A percentile compares a stretch with the other conserved stretches of the same genome.
Conservation (phyloP, 2,113 vertebrate genomes). For the Piaya cayana region DNA sequence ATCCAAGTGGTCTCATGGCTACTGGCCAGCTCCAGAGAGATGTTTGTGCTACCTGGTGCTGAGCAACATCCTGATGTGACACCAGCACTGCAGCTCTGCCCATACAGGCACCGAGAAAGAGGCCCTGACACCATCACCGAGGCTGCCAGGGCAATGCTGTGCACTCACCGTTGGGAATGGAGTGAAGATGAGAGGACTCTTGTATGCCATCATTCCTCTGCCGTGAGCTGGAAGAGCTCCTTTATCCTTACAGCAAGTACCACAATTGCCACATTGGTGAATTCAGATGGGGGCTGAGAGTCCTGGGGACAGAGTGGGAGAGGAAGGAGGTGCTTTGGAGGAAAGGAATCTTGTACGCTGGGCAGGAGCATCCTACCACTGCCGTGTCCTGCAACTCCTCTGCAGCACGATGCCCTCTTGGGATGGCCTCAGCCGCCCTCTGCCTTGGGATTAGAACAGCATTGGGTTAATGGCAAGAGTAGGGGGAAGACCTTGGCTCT, state of each 20-base stretch:
- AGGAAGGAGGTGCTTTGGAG: background rate
- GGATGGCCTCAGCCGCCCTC: background rate
- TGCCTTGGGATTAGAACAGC: background rate
- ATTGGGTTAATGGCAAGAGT: background rate
- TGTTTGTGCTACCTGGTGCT: background rate
- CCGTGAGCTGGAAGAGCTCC: background rate
- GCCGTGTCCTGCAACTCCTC: background rate
- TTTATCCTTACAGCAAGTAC: background rate
- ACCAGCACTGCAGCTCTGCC: background rate
- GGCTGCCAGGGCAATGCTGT: background rate
- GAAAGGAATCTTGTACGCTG: background rate
- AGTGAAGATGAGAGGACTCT: background rate
- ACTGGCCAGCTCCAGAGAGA: background rate
- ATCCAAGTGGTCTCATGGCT: accelerated
- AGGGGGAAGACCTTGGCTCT: background rate
- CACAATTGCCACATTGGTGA: background rate
- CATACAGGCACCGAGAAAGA: background rate
- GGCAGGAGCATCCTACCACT: background rate
- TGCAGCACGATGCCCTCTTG: accelerated
- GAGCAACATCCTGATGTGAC: accelerated
- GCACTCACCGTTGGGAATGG: accelerated
- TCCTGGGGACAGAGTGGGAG: background rate
- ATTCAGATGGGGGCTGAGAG: background rate
- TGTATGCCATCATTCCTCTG: background rate
- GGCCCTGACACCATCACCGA: background rate